Base-by-base conservation (phyloP, 2,888 invertebrate species). In the Thymelicus acteon region DNA sequence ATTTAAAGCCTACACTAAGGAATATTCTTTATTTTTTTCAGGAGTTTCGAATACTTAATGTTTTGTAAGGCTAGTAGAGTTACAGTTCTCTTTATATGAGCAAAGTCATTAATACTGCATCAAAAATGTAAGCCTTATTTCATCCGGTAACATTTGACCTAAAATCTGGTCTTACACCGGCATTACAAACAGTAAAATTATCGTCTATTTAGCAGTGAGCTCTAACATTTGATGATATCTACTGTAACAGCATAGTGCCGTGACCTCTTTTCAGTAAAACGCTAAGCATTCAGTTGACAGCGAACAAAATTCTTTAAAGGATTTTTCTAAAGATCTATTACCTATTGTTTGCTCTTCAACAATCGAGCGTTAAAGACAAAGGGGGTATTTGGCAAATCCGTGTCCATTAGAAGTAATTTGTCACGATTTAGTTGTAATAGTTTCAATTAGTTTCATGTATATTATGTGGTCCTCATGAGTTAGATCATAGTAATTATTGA, bases 261-360 rank as follows among this genome's bases (percentile, higher is more conserved):
- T 69, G 75, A 75, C 76, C 76, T 74, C 69, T 75, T 76, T 77
- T 52, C 71, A 40, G 67, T 73, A 68, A 73, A 74, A 75, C 71
- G 15, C 61, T 75, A 66, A 75, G 13, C 37, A 54, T 39, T 54
- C 10, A 19, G 52, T 19, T 61, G 60, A 61, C 44, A 61, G 60
- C 60, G 60, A 13, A 19, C 40, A 52, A 52, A 54, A 54, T 64
- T 64, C 10, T 52, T 40, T 40, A 52, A 72, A 68, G 68, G 64
- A 71, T 66, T 72, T 72, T 72, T 71, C n/a, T 66, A 58, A 67
- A 63, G 62, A 72, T 72, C 47, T 69, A 71, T 67, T 63, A 39
- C 44, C 47, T 49, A 67, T 75, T 74, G 71, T 73, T 62, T 68
- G 39, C 57, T 71, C 47, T 71, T 65, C 15, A 52, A 52, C n/a